Conservation (phyloP, 2,888 invertebrate species). For the Caenorhabditis parvicauda region DNA sequence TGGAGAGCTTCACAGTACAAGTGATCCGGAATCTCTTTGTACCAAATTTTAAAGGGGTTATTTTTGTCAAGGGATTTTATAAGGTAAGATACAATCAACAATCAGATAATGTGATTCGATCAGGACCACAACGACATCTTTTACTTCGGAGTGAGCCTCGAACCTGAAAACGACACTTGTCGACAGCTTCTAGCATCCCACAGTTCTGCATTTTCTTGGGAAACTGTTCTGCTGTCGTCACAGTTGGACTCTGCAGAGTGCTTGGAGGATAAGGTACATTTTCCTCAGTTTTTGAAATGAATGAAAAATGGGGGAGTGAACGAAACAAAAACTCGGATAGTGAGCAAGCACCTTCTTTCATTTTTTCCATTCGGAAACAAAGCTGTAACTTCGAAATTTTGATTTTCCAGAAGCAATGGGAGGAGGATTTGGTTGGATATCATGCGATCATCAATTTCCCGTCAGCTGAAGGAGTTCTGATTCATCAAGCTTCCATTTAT, state of each 20-base stretch:
- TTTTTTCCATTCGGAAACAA: no score
- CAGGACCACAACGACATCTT: slow-evolving; percentile 55
- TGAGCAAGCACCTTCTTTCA: no score
- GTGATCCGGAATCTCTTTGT: slow-evolving; percentile 4
- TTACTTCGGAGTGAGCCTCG: slow-evolving; percentile 46
- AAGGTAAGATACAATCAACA: slow-evolving; percentile 19
- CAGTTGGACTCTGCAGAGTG: slow-evolving; percentile 12
- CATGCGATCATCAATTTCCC: slow-evolving; percentile 51
- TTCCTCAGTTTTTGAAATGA: neutral
- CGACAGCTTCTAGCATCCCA: slow-evolving; percentile 24
- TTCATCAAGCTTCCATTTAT: slow-evolving; percentile 46
- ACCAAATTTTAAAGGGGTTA: slow-evolving; percentile 7
- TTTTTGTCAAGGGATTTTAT: slow-evolving; percentile 52
- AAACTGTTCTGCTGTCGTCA: slow-evolving; percentile 13
- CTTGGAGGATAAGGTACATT: neutral
- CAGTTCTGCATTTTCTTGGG: slow-evolving; percentile 16
- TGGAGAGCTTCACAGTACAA: slow-evolving; percentile 52
- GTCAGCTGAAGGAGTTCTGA: slow-evolving; percentile 49
- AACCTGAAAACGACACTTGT: slow-evolving; percentile 41
- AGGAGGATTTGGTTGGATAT: no score
- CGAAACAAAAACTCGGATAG: slow-evolving; percentile 9
- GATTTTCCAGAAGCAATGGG: no score
- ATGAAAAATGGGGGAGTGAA: neutral
- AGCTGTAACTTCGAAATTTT: no score
- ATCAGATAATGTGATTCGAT: neutral